Conservation (phyloP, 2,113 vertebrate species). For the Reinhardtius hippoglossoides region DNA sequence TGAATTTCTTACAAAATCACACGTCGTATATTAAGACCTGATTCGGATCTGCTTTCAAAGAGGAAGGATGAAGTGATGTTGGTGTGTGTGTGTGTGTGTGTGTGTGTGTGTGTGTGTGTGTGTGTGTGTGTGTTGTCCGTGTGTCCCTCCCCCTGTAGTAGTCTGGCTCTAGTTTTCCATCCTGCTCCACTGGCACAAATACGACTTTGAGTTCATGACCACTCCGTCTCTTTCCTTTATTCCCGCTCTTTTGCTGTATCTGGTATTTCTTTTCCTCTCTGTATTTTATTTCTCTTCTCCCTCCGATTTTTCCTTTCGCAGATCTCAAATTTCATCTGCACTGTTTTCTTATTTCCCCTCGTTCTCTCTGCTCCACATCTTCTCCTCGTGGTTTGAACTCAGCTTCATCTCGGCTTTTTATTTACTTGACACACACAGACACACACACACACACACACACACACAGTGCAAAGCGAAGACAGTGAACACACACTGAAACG, state of each 20-base stretch:
- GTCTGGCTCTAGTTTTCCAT: slow-evolving; percentile 41
- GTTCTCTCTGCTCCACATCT: background rate
- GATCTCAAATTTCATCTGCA: slow-evolving; percentile 21
- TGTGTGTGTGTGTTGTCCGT: slow-evolving; percentile 22
- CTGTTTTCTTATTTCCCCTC: slow-evolving; percentile 40
- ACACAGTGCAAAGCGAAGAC: background rate
- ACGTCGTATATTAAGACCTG: slow-evolving; percentile 4
- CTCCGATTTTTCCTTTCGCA: slow-evolving; percentile 20
- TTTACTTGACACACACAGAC: slow-evolving; percentile 47
- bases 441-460: too few species aligned
- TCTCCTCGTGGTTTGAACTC: slow-evolving; percentile 34
- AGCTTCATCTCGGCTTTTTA: slow-evolving; percentile 17
- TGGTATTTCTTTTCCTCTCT: background rate
- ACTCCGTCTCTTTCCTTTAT: background rate
- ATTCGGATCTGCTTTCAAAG: slow-evolving; percentile 11
- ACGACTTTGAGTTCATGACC: slow-evolving; percentile 54
- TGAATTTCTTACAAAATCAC: slow-evolving; percentile 14
- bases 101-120: slow-evolving; percentile 13
- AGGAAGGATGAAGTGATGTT: slow-evolving; percentile 2
- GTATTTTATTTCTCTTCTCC: background rate
- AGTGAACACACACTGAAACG: slow-evolving; percentile 1
- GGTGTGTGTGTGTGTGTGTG: slow-evolving; percentile 19
- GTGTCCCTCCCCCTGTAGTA: slow-evolving; percentile 8
- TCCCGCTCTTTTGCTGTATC: background rate
- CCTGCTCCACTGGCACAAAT: slow-evolving; percentile 30